These are phyloP conservation scores for Uria lomvia DNA, from an alignment of 2,113 vertebrate genomes.

Conservation along the genomic window DNA sequence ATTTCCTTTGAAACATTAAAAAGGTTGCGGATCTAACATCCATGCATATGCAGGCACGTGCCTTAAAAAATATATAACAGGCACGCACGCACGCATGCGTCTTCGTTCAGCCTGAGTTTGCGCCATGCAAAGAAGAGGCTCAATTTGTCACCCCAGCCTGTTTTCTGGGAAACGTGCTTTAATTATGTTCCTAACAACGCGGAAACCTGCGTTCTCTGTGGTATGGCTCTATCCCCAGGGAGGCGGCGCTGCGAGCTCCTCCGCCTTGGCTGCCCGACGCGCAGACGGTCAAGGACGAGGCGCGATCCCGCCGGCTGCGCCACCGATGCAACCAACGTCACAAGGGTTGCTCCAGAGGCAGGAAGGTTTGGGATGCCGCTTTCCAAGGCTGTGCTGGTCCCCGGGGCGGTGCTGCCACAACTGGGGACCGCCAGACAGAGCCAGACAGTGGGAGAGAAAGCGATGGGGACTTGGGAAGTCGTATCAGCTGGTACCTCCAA, in stretches of 20 bases:
- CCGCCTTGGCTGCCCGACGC: rapidly evolving
- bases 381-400: neutral
- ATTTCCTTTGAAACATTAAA: rapidly evolving
- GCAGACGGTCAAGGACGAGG: neutral
- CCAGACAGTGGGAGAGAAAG: rapidly evolving
- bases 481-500: rapidly evolving
- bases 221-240: neutral
- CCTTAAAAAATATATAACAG: neutral
- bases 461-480: rapidly evolving
- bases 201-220: neutral
- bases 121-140: neutral
- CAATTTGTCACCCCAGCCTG: neutral
- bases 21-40: neutral
- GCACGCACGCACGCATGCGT: rapidly evolving
- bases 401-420: neutral
- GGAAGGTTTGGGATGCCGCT: neutral
- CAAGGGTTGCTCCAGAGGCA: rapidly evolving
- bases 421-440: rapidly evolving
- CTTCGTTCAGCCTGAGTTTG: neutral
- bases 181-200: neutral
- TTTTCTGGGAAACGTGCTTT: neutral
- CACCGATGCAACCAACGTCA: neutral
- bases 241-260: neutral
- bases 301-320: neutral
- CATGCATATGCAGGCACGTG: neutral